These are phyloP conservation scores for Takifugu ocellatus DNA, from an alignment of 2,797 vertebrate genomes.

Conservation along the genomic window DNA sequence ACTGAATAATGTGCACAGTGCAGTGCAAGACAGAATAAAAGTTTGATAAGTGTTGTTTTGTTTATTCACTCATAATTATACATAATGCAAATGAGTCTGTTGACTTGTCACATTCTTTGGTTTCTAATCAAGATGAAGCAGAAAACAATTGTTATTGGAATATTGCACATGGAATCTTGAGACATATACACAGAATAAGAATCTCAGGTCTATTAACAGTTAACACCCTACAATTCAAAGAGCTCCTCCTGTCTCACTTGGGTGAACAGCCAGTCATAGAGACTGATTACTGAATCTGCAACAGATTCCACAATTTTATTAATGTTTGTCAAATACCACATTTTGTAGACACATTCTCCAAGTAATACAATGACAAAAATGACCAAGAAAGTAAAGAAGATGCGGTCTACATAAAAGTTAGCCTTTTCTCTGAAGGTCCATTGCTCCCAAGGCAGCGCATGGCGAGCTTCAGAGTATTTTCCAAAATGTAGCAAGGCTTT, in stretches of 20 bases:
- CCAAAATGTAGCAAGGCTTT: slow-evolving; percentile 52
- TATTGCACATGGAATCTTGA: background rate
- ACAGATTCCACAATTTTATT: slow-evolving; percentile 52
- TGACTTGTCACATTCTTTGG: background rate
- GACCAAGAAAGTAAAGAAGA: slow-evolving; percentile 66
- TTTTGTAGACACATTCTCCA: slow-evolving; percentile 64
- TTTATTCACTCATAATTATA: slow-evolving; percentile 16
- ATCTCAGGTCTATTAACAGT: background rate
- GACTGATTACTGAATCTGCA: slow-evolving; percentile 30
- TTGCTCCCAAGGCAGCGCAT: slow-evolving; percentile 66
- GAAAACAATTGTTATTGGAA: background rate
- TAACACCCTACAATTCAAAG: slow-evolving; percentile 61
- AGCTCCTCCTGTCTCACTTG: slow-evolving; percentile 66
- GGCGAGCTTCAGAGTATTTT: slow-evolving; percentile 50
- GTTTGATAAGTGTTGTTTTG: slow-evolving; percentile 16
- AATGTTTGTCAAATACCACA: slow-evolving; percentile 68
- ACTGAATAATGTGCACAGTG: no score
- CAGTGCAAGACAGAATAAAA: background rate
- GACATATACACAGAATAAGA: slow-evolving; percentile 5
- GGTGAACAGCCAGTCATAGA: slow-evolving; percentile 61
- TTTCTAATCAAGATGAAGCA: background rate
- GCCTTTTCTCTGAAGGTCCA: slow-evolving; percentile 71
- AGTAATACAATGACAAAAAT: slow-evolving; percentile 51
- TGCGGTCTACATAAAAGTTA: slow-evolving; percentile 65
- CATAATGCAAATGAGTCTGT: background rate